A percentile compares a stretch with the other conserved stretches of the same genome.
Conservation (phyloP, 2,113 vertebrate species). For the Psephotus haematonotus region DNA sequence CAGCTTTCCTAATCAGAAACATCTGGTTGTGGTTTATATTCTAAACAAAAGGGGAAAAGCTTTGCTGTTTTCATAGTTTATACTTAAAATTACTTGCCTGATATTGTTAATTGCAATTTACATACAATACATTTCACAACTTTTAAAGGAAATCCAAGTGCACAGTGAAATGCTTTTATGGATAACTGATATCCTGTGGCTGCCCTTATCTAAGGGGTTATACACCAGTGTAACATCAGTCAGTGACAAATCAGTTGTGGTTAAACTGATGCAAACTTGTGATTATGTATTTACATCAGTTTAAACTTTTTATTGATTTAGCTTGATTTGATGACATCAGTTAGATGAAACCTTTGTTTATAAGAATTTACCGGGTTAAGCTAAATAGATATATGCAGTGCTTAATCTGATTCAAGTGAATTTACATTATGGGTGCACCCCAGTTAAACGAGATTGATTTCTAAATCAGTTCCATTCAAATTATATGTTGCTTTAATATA, state of each 20-base stretch:
- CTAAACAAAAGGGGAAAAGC: neutral
- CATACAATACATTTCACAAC: neutral
- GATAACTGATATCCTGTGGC: neutral
- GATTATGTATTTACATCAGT: conserved; percentile 45
- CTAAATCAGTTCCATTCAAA: neutral
- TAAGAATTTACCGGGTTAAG: conserved; percentile 30
- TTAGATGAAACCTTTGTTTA: conserved; percentile 51
- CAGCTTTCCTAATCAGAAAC: neutral
- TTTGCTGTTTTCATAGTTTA: neutral
- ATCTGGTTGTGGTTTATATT: neutral
- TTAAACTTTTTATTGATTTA: conserved; percentile 40
- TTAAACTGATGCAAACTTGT: conserved; percentile 30
- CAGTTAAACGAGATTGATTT: neutral
- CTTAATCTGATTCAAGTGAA: conserved; percentile 14
- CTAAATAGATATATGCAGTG: conserved; percentile 16
- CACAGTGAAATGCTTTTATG: neutral
- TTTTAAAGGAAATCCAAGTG: neutral
- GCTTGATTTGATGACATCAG: conserved; percentile 18
- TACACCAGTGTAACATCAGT: neutral
- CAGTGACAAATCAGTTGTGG: conserved; percentile 26
- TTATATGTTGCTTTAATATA: neutral
- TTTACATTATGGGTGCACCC: neutral
- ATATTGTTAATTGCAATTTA: neutral
- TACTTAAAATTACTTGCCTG: neutral
- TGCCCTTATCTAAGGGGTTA: neutral